Base-by-base conservation (phyloP, 2,888 invertebrate species). In the Folsomia manolachei region DNA sequence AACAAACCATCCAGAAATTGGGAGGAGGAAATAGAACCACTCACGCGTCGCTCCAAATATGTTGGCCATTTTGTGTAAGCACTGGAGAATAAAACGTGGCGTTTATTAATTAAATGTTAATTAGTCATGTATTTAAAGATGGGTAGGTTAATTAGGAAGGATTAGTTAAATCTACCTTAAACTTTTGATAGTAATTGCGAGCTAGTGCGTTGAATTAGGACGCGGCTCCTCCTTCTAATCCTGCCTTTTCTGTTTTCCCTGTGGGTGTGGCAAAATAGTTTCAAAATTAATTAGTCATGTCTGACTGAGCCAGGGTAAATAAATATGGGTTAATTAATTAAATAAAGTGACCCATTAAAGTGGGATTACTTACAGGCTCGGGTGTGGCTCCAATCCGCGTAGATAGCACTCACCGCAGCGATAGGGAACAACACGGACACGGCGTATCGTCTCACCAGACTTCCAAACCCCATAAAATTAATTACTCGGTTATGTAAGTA, bases 381-480 rank as follows among this genome's bases (percentile, higher is more conserved):
- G 0, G 93, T 94, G 81, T 88, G 89, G 70, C 85, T 87, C 86
- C 89, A 90, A 83, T 94, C 94, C 2, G 89, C 86, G 84, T 86
- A 91, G 82, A 94, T 92, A 1, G 87, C 81, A 24, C 84, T 82
- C 27, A 83, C 84, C 71, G 88, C 82, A 77, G 90, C 77, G 51
- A 87, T 85, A 19, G 93, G 93, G 82, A 92, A 89, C 72, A 89
- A 82, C 75, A 90, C 87, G 81, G 89, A 89, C 81, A 88, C 85
- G 78, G 88, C 85, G 85, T 93, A 92, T 82, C 88, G 87, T 79
- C 85, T 71, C 77, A 68, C 19, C 26, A 64, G 7, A 4, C 25
- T 19, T 19, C 51, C 51, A 66, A 66, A 7, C 21, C 52, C 65
- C 65, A 66, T 51, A 52, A 66, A 66, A 63, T 63, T 9, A 39